Base-by-base conservation (phyloP, 1,140 invertebrate genomes). In the Drusus annulatus region DNA sequence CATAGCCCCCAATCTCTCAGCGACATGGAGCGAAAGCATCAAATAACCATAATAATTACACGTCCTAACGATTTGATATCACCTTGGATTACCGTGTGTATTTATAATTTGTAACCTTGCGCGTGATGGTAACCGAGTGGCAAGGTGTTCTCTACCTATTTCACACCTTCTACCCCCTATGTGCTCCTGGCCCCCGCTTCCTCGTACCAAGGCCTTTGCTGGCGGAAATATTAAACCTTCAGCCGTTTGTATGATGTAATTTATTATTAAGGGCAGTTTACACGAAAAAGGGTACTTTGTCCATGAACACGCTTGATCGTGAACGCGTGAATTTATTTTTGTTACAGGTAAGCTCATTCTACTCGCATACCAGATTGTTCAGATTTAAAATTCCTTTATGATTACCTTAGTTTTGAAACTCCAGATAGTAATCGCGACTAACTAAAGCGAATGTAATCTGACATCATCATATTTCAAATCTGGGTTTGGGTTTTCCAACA, bases 191-290 rank as follows among this genome's bases (percentile, higher is more conserved):
- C 19, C 19, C 5, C n/a, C n/a, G 17, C 60, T 62, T 23, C 17
- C 10, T 23, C 15, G 23, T 63, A 23, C 23, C 19, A 54, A 19
- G 13, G 58, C 19, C 54, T 17, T 77, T 58, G 17, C 71, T 68
- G 36, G 79, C 73, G 71, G 56, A 80, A 80, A 80, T 80, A 80
- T 80, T 76, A 77, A 77, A 80, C 74, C 74, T 78, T 73, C 80
- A 74, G 52, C 62, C 80, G 76, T 80, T 80, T 60, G 74, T 71
- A 80, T 80, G 60, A 78, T 65, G 80, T 81, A 78, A 81, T 81
- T 81, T 81, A 81, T 81, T 81, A 81, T 81, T 81, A 74, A 65
- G 80, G 80, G 76, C 50, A 21, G 65, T 78, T 58, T 54, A 25
- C 36, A 69, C 25, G 76, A 60, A 78, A 78, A 58, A 69, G 54